These are phyloP conservation scores for Ammodytes dubius DNA, from an alignment of 2,113 vertebrate species.

Conservation along the genomic window DNA sequence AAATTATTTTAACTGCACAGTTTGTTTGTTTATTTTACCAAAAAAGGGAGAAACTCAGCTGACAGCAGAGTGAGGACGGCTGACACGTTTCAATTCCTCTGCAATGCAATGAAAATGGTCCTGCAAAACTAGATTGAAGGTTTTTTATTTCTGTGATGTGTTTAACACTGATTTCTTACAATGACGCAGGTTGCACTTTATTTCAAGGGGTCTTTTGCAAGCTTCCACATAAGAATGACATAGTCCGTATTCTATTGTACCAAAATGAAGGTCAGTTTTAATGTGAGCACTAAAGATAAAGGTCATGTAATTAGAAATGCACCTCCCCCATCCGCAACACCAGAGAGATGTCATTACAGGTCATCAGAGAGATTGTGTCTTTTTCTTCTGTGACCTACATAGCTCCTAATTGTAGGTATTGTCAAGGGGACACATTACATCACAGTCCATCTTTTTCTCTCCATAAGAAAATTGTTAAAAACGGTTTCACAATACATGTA, in stretches of 20 bases:
- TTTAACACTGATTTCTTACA: neutral
- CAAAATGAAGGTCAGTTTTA: neutral
- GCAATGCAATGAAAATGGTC: too few relatives aligned
- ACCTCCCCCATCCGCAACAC: neutral
- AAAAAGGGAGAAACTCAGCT: too few relatives aligned
- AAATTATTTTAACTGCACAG: too few relatives aligned
- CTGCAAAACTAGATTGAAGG: neutral
- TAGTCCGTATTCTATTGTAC: neutral
- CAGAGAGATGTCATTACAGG: conserved; percentile 47
- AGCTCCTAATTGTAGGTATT: conserved; percentile 57
- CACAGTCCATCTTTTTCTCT: conserved; percentile 4
- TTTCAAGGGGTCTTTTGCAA: neutral
- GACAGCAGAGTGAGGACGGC: too few relatives aligned
- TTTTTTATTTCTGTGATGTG: neutral
- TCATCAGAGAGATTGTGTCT: conserved; percentile 54
- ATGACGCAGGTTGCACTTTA: neutral
- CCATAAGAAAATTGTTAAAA: neutral
- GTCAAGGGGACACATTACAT: conserved; percentile 33
- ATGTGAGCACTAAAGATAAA: conserved; percentile 31
- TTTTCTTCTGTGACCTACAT: conserved; percentile 54
- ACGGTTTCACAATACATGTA: neutral
- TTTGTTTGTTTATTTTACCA: too few relatives aligned
- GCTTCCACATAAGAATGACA: neutral
- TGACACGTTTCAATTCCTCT: too few relatives aligned
- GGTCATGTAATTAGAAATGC: conserved; percentile 26